Evolutionary conservation across 2,113 vertebrate genomes (phyloP).

Genomic region (Patagioenas fasciata): DNA sequence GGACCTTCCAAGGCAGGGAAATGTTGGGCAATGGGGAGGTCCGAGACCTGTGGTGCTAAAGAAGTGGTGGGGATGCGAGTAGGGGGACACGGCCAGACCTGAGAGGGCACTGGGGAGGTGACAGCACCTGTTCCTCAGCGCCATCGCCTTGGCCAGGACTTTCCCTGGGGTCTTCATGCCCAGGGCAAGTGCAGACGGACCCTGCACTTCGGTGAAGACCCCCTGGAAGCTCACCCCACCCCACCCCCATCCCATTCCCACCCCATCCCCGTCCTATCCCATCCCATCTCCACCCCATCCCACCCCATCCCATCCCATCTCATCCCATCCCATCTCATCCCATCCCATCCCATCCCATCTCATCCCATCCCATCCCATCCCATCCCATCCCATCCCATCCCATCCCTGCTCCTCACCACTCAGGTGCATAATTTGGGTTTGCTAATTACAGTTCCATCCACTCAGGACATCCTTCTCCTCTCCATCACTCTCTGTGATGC

Average conservation of each 20-base stretch:
- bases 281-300: no score
- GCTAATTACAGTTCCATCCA: neutral
- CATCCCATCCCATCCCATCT: neutral
- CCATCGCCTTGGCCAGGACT: neutral
- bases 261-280: no score
- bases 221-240: neutral
- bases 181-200: neutral
- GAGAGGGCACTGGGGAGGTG: no score
- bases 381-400: neutral
- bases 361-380: neutral
- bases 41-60: neutral
- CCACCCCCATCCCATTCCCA: no score
- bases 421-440: neutral
- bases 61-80: neutral
- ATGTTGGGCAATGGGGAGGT: neutral
- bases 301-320: no score
- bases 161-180: neutral
- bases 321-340: neutral
- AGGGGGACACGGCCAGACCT: rapidly evolving
- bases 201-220: no score
- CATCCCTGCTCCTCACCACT: neutral
- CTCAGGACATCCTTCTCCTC: neutral
- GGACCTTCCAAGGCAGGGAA: neutral
- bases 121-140: neutral
- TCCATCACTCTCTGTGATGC: neutral